Conservation (phyloP, 2,113 vertebrate genomes). For the Castor canadensis region DNA sequence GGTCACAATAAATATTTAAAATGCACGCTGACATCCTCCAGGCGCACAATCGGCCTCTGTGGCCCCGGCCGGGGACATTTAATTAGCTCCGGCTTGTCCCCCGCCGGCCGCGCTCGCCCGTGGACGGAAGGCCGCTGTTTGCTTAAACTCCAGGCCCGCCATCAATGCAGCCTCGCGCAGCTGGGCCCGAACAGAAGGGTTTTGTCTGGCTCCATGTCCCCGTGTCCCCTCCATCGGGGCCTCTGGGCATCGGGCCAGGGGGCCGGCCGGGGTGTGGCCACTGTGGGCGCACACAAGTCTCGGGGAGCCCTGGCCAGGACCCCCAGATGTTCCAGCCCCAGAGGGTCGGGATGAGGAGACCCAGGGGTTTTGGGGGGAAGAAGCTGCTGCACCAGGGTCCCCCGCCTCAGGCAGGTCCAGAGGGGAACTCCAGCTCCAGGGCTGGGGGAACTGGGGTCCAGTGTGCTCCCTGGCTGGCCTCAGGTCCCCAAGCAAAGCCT, state of each 20-base stretch:
- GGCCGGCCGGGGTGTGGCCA: slow-evolving; percentile 74
- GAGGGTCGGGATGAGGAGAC: not conserved
- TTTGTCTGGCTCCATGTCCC: slow-evolving; percentile 69
- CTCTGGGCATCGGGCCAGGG: not conserved
- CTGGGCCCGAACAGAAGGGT: slow-evolving; percentile 57
- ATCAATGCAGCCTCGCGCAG: slow-evolving; percentile 77
- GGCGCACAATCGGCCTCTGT: slow-evolving; percentile 86
- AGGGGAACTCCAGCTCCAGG: too few species aligned
- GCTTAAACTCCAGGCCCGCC: slow-evolving; percentile 85
- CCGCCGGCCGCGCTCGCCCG: slow-evolving; percentile 76
- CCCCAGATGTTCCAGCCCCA: not conserved
- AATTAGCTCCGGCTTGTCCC: slow-evolving; percentile 86
- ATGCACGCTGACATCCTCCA: slow-evolving; percentile 87
- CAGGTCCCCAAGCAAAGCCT: not conserved
- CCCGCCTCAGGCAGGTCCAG: too few species aligned
- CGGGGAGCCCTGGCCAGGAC: not conserved
- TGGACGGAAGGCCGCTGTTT: slow-evolving; percentile 82
- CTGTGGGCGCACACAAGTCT: not conserved
- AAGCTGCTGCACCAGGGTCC: too few species aligned
- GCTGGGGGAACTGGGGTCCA: not conserved
- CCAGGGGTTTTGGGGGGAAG: too few species aligned
- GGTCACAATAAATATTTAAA: slow-evolving; percentile 94
- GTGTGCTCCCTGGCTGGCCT: not conserved
- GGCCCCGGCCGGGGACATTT: slow-evolving; percentile 87
- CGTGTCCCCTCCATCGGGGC: not conserved